Evolutionary conservation across 2,888 invertebrate genomes (phyloP).

Genomic region (Salticus scenicus): DNA sequence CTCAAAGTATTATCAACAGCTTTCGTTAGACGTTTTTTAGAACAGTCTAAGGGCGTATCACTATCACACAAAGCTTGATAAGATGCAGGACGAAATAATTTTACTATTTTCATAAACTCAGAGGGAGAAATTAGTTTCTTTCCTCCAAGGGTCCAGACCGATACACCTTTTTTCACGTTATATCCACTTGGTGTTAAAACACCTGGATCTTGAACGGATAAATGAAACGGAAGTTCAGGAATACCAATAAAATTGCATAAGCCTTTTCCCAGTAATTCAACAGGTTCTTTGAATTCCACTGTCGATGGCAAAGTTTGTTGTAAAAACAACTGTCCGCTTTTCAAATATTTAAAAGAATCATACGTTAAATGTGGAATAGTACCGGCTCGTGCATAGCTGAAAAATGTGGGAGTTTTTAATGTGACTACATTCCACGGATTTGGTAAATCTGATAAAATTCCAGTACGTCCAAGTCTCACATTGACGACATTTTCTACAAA

Average conservation of each 20-base stretch:
- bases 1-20: conserved; percentile 82
- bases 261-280: conserved; percentile 81
- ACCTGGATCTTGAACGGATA: conserved; percentile 84
- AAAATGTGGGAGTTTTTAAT: conserved; percentile 85
- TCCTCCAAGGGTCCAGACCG: conserved; percentile 87
- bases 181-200: conserved; percentile 82
- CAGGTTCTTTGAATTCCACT: conserved; percentile 81
- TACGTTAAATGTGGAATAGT: conserved; percentile 85
- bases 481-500: conserved; percentile 45
- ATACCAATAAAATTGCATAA: conserved; percentile 84
- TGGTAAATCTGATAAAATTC: conserved; percentile 33
- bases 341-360: conserved; percentile 74
- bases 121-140: conserved; percentile 82
- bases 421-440: conserved; percentile 25
- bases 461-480: conserved; percentile 46
- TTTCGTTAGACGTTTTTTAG: conserved; percentile 83
- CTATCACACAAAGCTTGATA: conserved; percentile 88
- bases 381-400: conserved; percentile 88
- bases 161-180: conserved; percentile 83
- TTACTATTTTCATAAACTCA: conserved; percentile 85
- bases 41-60: conserved; percentile 82
- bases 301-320: conserved; percentile 85
- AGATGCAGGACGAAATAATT: conserved; percentile 86
- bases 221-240: conserved; percentile 78
- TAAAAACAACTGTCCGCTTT: conserved; percentile 79